These are phyloP conservation scores for Thunnus maccoyii DNA, from an alignment of 2,113 vertebrate species.

Conservation along the genomic window DNA sequence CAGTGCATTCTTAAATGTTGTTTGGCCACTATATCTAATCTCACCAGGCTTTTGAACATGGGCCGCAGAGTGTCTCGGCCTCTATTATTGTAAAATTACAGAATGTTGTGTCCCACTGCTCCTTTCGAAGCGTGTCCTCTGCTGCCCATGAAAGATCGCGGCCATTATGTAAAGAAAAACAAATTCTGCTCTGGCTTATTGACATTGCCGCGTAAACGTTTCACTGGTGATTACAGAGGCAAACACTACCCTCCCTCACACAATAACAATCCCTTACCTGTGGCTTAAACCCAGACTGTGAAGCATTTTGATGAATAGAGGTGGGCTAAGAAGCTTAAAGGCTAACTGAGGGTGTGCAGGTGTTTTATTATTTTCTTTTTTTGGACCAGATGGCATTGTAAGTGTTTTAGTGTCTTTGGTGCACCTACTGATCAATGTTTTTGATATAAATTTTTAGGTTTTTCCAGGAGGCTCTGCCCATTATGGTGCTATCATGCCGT, in stretches of 20 bases:
- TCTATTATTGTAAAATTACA: slow-evolving; percentile 13
- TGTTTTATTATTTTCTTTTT: slow-evolving; percentile 51
- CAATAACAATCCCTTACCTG: slow-evolving; percentile 66
- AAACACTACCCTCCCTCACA: slow-evolving; percentile 65
- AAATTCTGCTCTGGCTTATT: slow-evolving; percentile 57
- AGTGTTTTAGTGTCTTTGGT: slow-evolving; percentile 20
- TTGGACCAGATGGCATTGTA: slow-evolving; percentile 21
- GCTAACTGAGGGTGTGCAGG: slow-evolving; percentile 50
- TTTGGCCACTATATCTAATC: slow-evolving; percentile 5
- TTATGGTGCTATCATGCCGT: background rate
- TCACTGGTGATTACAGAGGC: slow-evolving; percentile 62
- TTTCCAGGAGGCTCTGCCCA: background rate
- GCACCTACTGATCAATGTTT: background rate
- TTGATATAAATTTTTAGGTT: background rate
- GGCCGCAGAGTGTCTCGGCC: background rate
- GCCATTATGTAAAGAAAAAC: slow-evolving; percentile 61
- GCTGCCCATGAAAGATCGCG: slow-evolving; percentile 16
- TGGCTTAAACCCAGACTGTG: slow-evolving; percentile 56
- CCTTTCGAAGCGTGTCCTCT: slow-evolving; percentile 20
- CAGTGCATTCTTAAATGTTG: background rate
- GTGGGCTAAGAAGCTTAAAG: slow-evolving; percentile 72
- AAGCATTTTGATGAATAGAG: slow-evolving; percentile 58
- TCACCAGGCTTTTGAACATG: slow-evolving; percentile 5
- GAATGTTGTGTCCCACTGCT: background rate
- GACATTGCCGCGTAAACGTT: slow-evolving; percentile 59